These are phyloP conservation scores for Arrhopalites spinosus DNA, from an alignment of 2,888 invertebrate species.

Conservation along the genomic window DNA sequence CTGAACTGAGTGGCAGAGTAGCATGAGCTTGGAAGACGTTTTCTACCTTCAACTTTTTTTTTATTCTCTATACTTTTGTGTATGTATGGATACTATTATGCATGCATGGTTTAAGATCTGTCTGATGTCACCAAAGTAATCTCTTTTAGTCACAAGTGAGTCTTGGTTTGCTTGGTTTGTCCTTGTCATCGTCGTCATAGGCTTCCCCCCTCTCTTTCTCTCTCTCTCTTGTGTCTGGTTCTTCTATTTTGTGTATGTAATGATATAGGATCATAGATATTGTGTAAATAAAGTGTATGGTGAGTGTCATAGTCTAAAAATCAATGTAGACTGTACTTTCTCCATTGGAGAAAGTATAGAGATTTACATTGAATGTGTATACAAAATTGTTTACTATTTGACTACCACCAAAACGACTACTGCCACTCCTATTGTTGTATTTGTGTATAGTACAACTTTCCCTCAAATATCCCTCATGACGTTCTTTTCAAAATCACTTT, in stretches of 20 bases:
- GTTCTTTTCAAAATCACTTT: constrained; percentile 10
- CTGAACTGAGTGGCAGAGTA: background rate
- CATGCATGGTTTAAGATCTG: background rate
- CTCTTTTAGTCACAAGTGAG: constrained; percentile 9
- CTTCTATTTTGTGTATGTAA: background rate
- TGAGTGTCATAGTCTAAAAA: constrained; percentile 12
- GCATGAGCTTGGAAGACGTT: background rate
- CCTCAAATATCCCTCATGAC: background rate
- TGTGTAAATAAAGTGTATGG: background rate
- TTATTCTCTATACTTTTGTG: background rate
- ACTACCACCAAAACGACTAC: too few relatives aligned
- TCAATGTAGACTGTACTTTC: constrained; percentile 3
- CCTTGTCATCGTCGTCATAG: background rate
- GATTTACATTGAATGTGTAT: too few relatives aligned
- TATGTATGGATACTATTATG: background rate
- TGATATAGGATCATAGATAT: too few relatives aligned
- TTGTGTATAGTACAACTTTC: too few relatives aligned
- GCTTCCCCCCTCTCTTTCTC: background rate
- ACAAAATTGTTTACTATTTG: too few relatives aligned
- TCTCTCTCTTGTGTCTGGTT: background rate
- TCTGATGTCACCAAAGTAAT: background rate
- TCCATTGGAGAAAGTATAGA: background rate
- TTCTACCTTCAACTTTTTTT: background rate
- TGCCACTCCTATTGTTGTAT: too few relatives aligned
- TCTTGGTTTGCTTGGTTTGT: background rate